A percentile compares a stretch with the other conserved stretches of the same genome.
Evolutionary conservation across 1,140 invertebrate species (phyloP).

Genomic region (Pomacea maculata): DNA sequence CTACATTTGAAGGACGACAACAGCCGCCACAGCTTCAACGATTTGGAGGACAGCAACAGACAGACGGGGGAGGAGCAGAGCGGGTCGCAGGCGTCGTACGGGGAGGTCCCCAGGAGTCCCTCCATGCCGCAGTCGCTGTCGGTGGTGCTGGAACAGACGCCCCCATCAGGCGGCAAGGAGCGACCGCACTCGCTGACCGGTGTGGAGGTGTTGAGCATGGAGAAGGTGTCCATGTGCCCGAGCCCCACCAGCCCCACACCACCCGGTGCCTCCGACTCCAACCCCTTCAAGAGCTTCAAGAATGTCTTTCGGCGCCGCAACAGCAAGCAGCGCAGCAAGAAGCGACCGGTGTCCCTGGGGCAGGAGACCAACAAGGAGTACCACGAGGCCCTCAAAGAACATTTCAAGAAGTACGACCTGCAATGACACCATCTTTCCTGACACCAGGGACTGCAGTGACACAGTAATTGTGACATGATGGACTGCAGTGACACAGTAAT

Average conservation of each 20-base stretch:
- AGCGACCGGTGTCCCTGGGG: conserved; percentile 35
- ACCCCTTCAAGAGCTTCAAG: conserved; percentile 50
- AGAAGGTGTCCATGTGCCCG: conserved; percentile 25
- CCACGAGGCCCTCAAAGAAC: conserved; percentile 39
- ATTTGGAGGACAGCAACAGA: background rate
- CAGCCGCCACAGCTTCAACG: background rate
- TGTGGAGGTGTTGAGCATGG: conserved; percentile 32
- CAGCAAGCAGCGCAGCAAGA: conserved; percentile 45
- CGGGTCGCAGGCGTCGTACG: background rate
- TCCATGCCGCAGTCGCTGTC: too few species aligned
- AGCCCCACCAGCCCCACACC: conserved; percentile 19
- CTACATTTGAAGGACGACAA: conserved; percentile 2
- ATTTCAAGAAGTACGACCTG: conserved; percentile 49
- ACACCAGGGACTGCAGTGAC: background rate
- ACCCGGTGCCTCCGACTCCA: conserved; percentile 32
- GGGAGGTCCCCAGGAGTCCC: conserved; percentile 18
- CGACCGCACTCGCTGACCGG: conserved; percentile 42
- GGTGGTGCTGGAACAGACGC: conserved; percentile 12
- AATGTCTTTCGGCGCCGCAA: conserved; percentile 46
- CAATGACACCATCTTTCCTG: background rate
- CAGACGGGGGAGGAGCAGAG: background rate
- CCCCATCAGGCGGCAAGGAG: conserved; percentile 31
- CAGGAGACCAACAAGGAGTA: conserved; percentile 29
- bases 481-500: too few species aligned
- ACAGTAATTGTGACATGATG: too few species aligned